Evolutionary conservation across 2,113 vertebrate species (phyloP), one percentile per base, ranked within the genome.

Genomic region (Bubo scandiacus): DNA sequence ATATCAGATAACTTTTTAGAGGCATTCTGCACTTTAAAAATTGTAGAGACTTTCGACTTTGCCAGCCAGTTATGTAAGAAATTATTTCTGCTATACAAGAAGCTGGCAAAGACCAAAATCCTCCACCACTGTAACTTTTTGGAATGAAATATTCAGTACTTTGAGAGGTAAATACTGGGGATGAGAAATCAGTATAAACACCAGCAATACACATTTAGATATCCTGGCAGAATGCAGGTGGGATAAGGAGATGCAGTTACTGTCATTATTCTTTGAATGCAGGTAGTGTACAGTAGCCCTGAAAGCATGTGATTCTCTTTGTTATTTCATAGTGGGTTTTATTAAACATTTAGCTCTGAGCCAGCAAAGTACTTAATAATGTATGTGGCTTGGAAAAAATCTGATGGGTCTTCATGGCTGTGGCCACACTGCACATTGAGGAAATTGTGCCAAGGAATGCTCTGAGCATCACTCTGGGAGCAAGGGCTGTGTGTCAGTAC

Each of bases 381-480:
- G n/a, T 78, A 63, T 4, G 19, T 6, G 23, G 23, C 38, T 81
- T 61, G 36, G 55, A 52, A 77, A 57, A 61, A 78, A 29, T 34
- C 52, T 36, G 45, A 72, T 23, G 22, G 27, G 30, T 62, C 19
- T 22, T 45, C 34, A 20, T 9, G 30, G 29, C 34, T 77, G 29
- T 29, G 52, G 32, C n/a, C 51, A 55, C 23, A 49, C 4, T 20
- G 29, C 47, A 59, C 0, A 1, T 15, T 15, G 47, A 78, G 32
- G 32, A 78, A 59, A 52, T 22, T 1, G 4, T 26, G 34, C 34
- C 0, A 1, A 66, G 45, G 47, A 71, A 43, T 0, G 2, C 34
- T 40, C 34, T 38, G 66, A 67, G 27, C 36, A 52, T 26, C 1
- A 1, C 36, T 51, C 54, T 36, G 36, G 81, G 10, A 54, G 17